These are phyloP conservation scores for Lithodes maja DNA, from an alignment of 2,888 invertebrate species.

Conservation along the genomic window DNA sequence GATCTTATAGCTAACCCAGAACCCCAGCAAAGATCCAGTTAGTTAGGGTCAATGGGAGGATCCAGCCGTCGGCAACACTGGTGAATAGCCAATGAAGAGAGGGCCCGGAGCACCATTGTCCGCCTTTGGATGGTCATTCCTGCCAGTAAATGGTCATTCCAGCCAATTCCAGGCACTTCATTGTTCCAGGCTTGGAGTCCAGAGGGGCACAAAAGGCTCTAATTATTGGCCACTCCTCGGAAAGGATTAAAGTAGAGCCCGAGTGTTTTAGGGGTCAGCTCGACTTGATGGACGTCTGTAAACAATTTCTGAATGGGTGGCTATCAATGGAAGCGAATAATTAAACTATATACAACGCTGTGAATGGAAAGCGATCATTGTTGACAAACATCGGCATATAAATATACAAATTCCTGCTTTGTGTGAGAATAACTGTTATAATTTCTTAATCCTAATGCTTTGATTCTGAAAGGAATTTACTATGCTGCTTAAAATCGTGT, in stretches of 20 bases:
- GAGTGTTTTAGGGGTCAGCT: constrained; percentile 29
- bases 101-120: constrained; percentile 60
- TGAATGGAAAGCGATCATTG: too few species aligned
- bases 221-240: constrained; percentile 62
- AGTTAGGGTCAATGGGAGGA: constrained; percentile 32
- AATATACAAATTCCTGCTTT: too few species aligned
- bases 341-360: too few species aligned
- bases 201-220: constrained; percentile 59
- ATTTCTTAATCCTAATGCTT: too few species aligned
- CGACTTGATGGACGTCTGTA: neutral
- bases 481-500: too few species aligned
- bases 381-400: too few species aligned
- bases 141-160: constrained; percentile 64
- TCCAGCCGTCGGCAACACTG: constrained; percentile 51
- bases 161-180: constrained; percentile 64
- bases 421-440: too few species aligned
- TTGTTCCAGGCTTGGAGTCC: constrained; percentile 59
- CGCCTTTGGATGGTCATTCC: constrained; percentile 63
- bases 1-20: neutral
- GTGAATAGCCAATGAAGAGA: constrained; percentile 64
- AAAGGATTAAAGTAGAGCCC: constrained; percentile 52
- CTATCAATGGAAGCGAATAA: too few species aligned
- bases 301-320: neutral
- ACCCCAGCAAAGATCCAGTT: constrained; percentile 31
- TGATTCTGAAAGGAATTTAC: too few species aligned